These are phyloP conservation scores for Agapornis canus DNA, from an alignment of 2,797 vertebrate genomes.

Conservation along the genomic window DNA sequence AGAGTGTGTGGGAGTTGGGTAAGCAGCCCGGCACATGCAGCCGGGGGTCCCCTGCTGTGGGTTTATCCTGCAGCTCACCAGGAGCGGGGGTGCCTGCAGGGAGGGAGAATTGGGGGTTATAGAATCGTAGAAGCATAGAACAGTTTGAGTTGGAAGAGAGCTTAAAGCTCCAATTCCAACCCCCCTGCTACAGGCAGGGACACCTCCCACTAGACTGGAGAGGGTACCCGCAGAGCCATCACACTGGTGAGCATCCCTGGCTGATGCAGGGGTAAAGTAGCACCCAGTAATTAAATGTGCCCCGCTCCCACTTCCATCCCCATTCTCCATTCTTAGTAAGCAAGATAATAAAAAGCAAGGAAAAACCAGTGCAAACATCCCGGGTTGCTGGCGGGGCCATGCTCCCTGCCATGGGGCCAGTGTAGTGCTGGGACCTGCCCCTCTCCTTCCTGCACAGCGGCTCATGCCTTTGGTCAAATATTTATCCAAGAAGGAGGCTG, in stretches of 20 bases:
- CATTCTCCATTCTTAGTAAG: neutral
- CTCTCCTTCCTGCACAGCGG: rapidly evolving
- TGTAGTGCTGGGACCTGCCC: rapidly evolving
- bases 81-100: neutral
- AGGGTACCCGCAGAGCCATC: neutral
- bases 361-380: rapidly evolving
- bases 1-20: neutral
- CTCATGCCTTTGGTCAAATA: slow-evolving; percentile 7
- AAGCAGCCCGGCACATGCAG: neutral
- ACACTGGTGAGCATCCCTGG: rapidly evolving
- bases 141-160: neutral
- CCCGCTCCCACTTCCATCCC: neutral
- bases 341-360: neutral
- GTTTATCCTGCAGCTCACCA: neutral
- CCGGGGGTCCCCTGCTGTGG: rapidly evolving
- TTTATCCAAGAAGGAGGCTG: slow-evolving; percentile 2
- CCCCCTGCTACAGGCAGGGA: neutral
- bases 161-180: neutral
- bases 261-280: neutral
- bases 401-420: neutral
- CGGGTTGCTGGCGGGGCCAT: rapidly evolving
- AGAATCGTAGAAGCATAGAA: neutral
- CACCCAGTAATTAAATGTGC: rapidly evolving
- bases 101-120: neutral
- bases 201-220: neutral